Evolutionary conservation across 2,888 invertebrate species (phyloP).

Genomic region (Cinara cedri): DNA sequence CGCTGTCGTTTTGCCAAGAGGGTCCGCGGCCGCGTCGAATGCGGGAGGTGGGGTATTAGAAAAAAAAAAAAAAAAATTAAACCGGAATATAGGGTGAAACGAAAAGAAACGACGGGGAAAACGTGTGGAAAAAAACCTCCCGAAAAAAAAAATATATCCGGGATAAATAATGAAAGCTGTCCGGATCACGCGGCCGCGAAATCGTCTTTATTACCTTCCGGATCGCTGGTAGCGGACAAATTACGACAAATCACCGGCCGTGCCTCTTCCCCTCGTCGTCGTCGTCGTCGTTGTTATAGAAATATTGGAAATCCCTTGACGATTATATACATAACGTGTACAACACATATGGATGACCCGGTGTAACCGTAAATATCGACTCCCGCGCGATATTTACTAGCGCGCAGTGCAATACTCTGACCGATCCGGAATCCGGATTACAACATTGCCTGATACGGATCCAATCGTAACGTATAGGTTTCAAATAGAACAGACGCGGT

Average conservation of each 20-base stretch:
- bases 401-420: too few species aligned
- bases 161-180: slow-evolving; percentile 42
- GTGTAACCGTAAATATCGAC: too few species aligned
- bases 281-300: background rate
- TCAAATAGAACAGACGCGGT: too few species aligned
- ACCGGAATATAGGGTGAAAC: background rate
- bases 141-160: background rate
- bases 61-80: background rate
- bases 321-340: background rate
- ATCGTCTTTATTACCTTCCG: slow-evolving; percentile 53
- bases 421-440: too few species aligned
- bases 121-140: background rate
- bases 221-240: slow-evolving; percentile 33
- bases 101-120: background rate
- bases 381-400: too few species aligned
- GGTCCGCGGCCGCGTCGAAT: background rate
- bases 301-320: slow-evolving; percentile 16
- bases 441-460: too few species aligned
- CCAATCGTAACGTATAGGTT: too few species aligned
- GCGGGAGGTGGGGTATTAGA: background rate
- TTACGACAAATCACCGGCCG: slow-evolving; percentile 34
- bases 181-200: slow-evolving; percentile 27
- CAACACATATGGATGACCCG: too few species aligned
- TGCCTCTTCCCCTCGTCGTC: too few species aligned
- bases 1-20: background rate